Percentiles rank a stretch among this genome's conserved stretches.
Conservation (phyloP, 2,888 invertebrate species). For the Rugalucina vietnamica region DNA sequence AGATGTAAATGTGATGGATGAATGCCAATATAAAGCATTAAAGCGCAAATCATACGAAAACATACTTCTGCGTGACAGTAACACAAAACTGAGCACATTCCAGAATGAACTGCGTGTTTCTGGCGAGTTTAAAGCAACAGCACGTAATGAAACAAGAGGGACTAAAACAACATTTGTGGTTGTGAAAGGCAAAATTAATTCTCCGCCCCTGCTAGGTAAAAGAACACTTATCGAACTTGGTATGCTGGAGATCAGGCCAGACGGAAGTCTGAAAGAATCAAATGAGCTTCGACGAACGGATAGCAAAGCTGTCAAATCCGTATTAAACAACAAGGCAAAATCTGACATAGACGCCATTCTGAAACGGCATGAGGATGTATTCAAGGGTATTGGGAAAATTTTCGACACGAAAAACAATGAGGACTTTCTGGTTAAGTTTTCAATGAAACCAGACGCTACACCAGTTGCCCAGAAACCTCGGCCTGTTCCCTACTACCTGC, state of each 20-base stretch:
- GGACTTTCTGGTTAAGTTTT: slow-evolving; percentile 17
- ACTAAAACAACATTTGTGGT: no score
- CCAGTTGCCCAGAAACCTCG: slow-evolving; percentile 19
- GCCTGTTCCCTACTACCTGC: slow-evolving; percentile 7
- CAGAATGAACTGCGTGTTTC: neutral
- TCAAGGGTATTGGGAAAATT: neutral
- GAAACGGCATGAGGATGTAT: neutral
- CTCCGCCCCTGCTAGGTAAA: neutral
- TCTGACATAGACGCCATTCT: neutral
- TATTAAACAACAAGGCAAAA: neutral
- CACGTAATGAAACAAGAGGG: neutral
- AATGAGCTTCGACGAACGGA: neutral
- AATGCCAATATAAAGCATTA: neutral
- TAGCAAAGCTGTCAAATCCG: neutral
- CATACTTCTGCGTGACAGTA: neutral
- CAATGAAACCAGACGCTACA: slow-evolving; percentile 23
- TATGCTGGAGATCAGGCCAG: neutral
- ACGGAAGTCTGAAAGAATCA: neutral
- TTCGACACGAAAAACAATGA: slow-evolving; percentile 5
- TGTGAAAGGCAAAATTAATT: no score
- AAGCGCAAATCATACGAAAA: neutral
- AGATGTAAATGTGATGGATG: no score
- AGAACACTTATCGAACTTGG: neutral
- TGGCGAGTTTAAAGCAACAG: neutral
- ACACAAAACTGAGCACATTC: neutral